Percentiles rank a stretch among this genome's conserved stretches.
These are phyloP conservation scores for Magallana gigas DNA, from an alignment of 1,140 invertebrate genomes.

Conservation along the genomic window DNA sequence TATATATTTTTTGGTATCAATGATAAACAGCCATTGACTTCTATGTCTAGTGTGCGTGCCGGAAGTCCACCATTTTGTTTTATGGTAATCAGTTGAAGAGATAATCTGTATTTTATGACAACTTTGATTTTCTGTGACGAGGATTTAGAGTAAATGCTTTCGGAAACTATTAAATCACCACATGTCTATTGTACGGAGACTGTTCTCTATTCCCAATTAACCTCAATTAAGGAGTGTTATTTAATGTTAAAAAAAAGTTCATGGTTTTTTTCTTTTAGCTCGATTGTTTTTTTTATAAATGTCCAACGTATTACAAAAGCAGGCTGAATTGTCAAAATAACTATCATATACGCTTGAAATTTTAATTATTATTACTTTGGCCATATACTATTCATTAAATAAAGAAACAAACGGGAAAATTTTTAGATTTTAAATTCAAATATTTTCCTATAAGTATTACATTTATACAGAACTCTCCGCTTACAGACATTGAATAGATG, in stretches of 20 bases:
- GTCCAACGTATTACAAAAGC: no score
- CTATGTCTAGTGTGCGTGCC: neutral
- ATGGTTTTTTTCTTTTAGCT: no score
- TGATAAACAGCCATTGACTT: neutral
- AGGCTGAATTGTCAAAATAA: no score
- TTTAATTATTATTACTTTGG: no score
- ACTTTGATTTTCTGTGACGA: neutral
- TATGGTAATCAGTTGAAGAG: neutral
- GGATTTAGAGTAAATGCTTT: neutral
- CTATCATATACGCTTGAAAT: no score
- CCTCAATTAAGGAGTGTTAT: neutral
- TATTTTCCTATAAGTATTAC: no score
- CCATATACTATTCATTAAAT: no score
- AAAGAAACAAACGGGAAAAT: no score
- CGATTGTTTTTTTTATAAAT: no score
- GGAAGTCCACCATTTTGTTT: conserved; percentile 14
- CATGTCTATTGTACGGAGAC: neutral
- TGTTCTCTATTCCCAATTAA: neutral
- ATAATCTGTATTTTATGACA: neutral
- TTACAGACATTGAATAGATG: no score
- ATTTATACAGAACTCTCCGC: no score
- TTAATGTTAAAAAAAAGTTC: neutral
- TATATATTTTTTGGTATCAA: neutral
- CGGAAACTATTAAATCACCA: neutral
- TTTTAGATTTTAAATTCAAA: no score